A percentile compares a stretch with the other conserved stretches of the same genome.
phyloP scores from a whole-genome alignment of 2,797 vertebrate species.

The Bradypodion pumilum region DNA sequence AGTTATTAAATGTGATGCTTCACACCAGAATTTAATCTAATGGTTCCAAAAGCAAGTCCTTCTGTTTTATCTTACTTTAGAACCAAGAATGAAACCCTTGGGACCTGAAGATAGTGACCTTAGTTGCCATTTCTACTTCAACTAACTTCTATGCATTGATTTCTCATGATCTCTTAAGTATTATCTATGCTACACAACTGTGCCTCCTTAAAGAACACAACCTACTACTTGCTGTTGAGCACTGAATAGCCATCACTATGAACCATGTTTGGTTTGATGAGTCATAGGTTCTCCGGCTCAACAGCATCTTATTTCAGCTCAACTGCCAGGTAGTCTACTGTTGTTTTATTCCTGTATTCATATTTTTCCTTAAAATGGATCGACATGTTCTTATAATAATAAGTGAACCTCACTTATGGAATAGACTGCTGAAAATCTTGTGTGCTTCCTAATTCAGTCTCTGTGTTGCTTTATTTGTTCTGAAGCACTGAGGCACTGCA shows the following conservation, averaged over 20 bases:
- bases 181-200: not conserved
- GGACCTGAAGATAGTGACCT: not conserved
- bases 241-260: not conserved
- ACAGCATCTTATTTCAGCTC: not conserved
- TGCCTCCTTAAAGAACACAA: not conserved
- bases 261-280: not conserved
- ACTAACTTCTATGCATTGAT: not conserved
- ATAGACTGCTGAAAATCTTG: not conserved
- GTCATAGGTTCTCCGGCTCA: not conserved
- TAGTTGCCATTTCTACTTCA: not conserved
- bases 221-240: not conserved
- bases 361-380: not conserved
- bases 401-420: not conserved
- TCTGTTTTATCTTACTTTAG: not conserved
- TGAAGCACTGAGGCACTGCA: not conserved
- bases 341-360: not conserved
- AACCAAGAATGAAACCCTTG: not conserved
- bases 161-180: not conserved
- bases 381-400: not conserved
- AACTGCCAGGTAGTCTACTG: not conserved
- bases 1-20: not conserved
- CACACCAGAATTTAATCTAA: too few species aligned
- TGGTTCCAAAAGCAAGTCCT: not conserved
- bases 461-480: not conserved
- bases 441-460: not conserved